phyloP scores from a whole-genome alignment of 2,113 vertebrate genomes.

The Phrynocephalus versicolor region DNA sequence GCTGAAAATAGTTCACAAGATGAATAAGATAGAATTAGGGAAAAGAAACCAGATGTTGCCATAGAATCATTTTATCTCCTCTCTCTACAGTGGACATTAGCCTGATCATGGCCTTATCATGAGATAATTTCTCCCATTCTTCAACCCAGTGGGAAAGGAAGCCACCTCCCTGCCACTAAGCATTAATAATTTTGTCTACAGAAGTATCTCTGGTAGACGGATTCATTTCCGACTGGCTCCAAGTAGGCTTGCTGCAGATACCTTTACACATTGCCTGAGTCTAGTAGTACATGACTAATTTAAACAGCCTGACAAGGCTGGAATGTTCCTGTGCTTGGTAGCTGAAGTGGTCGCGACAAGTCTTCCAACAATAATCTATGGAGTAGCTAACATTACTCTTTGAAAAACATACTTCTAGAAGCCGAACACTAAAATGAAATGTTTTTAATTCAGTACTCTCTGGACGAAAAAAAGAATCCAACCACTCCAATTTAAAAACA shows the following conservation, averaged over 20 bases:
- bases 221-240: constrained; percentile 71
- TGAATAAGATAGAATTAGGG: constrained; percentile 48
- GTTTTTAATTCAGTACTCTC: constrained; percentile 23
- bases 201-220: constrained; percentile 62
- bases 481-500: background rate
- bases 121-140: constrained; percentile 64
- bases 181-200: constrained; percentile 69
- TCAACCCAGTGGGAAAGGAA: constrained; percentile 48
- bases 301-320: constrained; percentile 53
- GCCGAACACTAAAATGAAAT: constrained; percentile 30
- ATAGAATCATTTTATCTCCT: constrained; percentile 57
- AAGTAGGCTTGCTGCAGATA: constrained; percentile 41
- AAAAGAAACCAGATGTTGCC: constrained; percentile 65
- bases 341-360: constrained; percentile 52
- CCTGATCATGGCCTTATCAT: constrained; percentile 62
- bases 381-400: constrained; percentile 35
- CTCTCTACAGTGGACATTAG: constrained; percentile 50
- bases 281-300: constrained; percentile 59
- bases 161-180: constrained; percentile 57
- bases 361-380: constrained; percentile 43
- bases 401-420: constrained; percentile 37
- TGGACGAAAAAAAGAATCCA: background rate
- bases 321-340: constrained; percentile 44
- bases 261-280: constrained; percentile 42
- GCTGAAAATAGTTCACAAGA: constrained; percentile 60